Evolutionary conservation across 2,113 vertebrate species (phyloP), one percentile per base, ranked within the genome.

Genomic region (Oreotragus oreotragus): DNA sequence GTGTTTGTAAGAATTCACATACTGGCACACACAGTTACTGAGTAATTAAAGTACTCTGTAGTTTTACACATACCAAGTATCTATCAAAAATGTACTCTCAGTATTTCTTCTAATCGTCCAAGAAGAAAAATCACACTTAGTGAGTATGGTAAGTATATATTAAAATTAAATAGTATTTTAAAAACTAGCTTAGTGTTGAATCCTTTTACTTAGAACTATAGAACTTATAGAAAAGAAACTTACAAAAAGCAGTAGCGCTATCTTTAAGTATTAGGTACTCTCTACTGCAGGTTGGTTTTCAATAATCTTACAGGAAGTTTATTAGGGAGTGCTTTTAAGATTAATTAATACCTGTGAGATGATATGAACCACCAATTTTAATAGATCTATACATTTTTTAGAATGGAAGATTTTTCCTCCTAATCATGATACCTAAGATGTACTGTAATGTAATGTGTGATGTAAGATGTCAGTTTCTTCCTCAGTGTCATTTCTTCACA

Each of bases 21-120:
- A 19, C 8, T 27, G 90, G 33, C 28, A 58, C 13, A 73, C 33
- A 70, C 5, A 96, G 28, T 85, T 93, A 51, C 27, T 91, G 36
- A 96, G 15, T 55, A 79, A 92, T 53, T 84, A 8, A 81, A 94
- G 45, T 80, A 51, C 55, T 92, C 8, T 81, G 23, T 90, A 66
- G 28, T 97, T 97, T 84, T 87, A 57, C 45, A 88, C 33, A 79
- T 79, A 39, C 10, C 23, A 96, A 87, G 1, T 97, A 87, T 70
- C 73, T 97, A 33, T 91, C 11, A 95, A 90, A 94, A 90, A 88
- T 81, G 45, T 55, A 88, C 17, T 90, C 10, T 92, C 25, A 55
- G 0, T 86, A 16, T 96, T 91, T 95, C 80, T 85, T 88, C 36
- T 86, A 27, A 58, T 88, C 2, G 57, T 96, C 62, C n/a, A 85